These are phyloP conservation scores for Alviniconcha strummeri DNA, from an alignment of 2,888 invertebrate genomes.

Conservation along the genomic window DNA sequence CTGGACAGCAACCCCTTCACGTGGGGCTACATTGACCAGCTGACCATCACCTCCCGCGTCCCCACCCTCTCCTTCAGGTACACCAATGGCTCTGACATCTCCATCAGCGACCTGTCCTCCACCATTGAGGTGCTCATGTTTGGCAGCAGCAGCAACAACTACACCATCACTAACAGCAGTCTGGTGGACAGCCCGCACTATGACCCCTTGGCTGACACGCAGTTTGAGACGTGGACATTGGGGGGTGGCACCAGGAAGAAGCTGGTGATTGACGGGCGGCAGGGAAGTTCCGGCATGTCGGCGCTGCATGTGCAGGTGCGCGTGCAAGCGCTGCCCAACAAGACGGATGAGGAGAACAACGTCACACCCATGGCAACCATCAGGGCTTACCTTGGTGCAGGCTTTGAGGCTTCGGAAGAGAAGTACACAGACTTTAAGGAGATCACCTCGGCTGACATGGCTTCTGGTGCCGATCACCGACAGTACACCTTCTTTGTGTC, in stretches of 20 bases:
- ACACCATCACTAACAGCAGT: constrained; percentile 31
- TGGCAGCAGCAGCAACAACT: constrained; percentile 13
- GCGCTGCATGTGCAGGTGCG: constrained; percentile 50
- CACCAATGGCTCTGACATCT: constrained; percentile 47
- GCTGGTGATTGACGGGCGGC: constrained; percentile 33
- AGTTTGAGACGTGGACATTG: constrained; percentile 39
- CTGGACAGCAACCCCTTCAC: constrained; percentile 49
- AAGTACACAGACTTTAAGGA: constrained; percentile 34
- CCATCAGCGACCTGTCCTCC: constrained; percentile 43
- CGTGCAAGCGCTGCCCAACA: constrained; percentile 38
- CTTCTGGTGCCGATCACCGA: constrained; percentile 47
- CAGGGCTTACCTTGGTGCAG: constrained; percentile 41
- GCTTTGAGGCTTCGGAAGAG: constrained; percentile 37
- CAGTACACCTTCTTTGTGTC: constrained; percentile 54
- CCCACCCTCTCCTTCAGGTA: constrained; percentile 51
- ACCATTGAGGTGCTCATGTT: constrained; percentile 29
- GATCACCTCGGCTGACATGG: constrained; percentile 42
- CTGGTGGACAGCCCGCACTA: constrained; percentile 46
- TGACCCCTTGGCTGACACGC: constrained; percentile 42
- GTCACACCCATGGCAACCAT: constrained; percentile 21
- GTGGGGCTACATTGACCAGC: constrained; percentile 43
- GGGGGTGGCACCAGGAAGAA: constrained; percentile 35
- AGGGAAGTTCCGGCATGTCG: constrained; percentile 26
- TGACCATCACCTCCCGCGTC: constrained; percentile 45
- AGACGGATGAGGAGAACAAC: constrained; percentile 7